These are phyloP conservation scores for Craterocephalus amniculus DNA, from an alignment of 2,797 vertebrate species.

Conservation along the genomic window DNA sequence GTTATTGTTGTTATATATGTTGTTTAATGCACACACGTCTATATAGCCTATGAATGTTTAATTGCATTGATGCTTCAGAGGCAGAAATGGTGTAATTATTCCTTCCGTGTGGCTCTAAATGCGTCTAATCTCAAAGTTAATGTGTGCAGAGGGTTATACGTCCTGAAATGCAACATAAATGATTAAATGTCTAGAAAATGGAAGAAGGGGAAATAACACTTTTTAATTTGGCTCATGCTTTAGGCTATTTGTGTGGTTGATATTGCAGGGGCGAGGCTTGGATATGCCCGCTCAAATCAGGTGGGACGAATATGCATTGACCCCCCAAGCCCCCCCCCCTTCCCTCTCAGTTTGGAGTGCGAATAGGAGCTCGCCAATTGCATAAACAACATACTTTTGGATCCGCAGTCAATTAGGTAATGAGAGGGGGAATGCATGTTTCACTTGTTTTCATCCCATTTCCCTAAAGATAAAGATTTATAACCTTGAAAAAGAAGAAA, in stretches of 20 bases:
- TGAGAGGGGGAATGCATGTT: constrained; percentile 69
- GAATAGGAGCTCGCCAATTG: constrained; percentile 68
- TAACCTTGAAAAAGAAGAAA: constrained; percentile 31
- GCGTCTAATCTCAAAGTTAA: constrained; percentile 6
- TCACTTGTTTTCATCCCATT: constrained; percentile 48
- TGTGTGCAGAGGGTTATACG: constrained; percentile 29
- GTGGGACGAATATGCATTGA: constrained; percentile 73
- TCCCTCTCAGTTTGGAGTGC: constrained; percentile 48
- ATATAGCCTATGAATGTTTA: neutral
- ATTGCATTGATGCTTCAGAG: constrained; percentile 1
- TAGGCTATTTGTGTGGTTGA: constrained; percentile 79
- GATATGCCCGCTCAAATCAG: constrained; percentile 74
- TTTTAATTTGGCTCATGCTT: constrained; percentile 78
- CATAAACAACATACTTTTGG: constrained; percentile 60
- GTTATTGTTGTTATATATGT: constrained; percentile 5
- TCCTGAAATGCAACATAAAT: constrained; percentile 50
- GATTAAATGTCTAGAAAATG: constrained; percentile 72
- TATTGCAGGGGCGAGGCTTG: constrained; percentile 70
- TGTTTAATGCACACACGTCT: constrained; percentile 4
- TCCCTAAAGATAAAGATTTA: constrained; percentile 63
- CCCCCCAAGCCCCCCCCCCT: constrained; percentile 41
- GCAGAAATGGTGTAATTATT: constrained; percentile 3
- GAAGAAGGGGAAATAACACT: constrained; percentile 73
- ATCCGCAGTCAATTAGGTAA: constrained; percentile 75
- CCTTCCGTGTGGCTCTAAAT: constrained; percentile 6